Evolutionary conservation across 2,113 vertebrate genomes (phyloP).

Genomic region (Nothobranchius furzeri): DNA sequence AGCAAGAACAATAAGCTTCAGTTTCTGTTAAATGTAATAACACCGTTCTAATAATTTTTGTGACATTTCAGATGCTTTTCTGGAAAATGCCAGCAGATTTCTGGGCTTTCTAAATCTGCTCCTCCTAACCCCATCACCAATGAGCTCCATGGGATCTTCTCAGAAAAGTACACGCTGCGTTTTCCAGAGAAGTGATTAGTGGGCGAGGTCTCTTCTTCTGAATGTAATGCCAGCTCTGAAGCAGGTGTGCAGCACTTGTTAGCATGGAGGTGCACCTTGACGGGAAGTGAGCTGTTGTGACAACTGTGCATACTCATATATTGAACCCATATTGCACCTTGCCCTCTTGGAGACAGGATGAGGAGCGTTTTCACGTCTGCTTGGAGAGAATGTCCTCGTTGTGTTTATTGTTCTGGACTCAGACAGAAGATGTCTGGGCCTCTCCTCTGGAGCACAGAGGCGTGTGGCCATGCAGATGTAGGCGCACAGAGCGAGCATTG

Average conservation of each 20-base stretch:
- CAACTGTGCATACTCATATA: too few species aligned
- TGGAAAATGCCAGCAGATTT: background rate
- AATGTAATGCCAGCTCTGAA: background rate
- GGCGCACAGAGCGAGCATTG: slow-evolving; percentile 44
- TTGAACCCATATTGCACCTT: too few species aligned
- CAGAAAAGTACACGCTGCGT: background rate
- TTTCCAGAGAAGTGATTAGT: slow-evolving; percentile 14
- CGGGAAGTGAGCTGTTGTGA: too few species aligned
- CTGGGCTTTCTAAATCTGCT: background rate
- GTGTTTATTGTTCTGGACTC: slow-evolving; percentile 60
- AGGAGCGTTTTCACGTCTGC: slow-evolving; percentile 13
- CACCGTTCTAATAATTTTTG: background rate
- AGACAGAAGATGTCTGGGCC: slow-evolving; percentile 61
- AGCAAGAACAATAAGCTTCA: background rate
- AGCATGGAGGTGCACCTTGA: too few species aligned
- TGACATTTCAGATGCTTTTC: background rate
- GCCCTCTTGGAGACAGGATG: slow-evolving; percentile 5
- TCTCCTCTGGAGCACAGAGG: slow-evolving; percentile 56
- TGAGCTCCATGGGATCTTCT: slow-evolving; percentile 9
- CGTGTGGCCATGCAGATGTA: slow-evolving; percentile 50
- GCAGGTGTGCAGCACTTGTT: background rate
- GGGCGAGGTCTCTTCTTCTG: background rate
- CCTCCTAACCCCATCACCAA: background rate
- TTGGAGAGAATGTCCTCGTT: slow-evolving; percentile 55
- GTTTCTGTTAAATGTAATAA: background rate